A percentile compares a stretch with the other conserved stretches of the same genome.
Conservation (phyloP, 1,140 invertebrate genomes). For the Hyphantria cunea region DNA sequence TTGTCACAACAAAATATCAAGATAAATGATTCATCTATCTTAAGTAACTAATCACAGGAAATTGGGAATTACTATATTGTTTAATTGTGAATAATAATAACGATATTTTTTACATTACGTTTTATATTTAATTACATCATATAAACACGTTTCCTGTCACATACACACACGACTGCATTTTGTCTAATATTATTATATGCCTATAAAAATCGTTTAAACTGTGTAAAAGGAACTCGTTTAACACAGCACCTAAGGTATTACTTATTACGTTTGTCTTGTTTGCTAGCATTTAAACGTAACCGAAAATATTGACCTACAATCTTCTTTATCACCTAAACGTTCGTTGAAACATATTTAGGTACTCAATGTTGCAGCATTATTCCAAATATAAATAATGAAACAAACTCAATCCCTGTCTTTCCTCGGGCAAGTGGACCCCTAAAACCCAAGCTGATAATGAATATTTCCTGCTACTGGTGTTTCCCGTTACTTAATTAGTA, state of each 20-base stretch:
- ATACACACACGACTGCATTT: slow-evolving; percentile 21
- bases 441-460: slow-evolving; percentile 31
- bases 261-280: no score
- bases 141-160: slow-evolving; percentile 28
- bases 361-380: no score
- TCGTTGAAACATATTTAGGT: no score
- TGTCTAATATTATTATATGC: slow-evolving; percentile 5
- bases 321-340: no score
- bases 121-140: slow-evolving; percentile 18
- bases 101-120: slow-evolving; percentile 34
- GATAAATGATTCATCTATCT: slow-evolving; percentile 18
- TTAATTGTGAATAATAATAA: slow-evolving; percentile 30
- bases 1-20: slow-evolving; percentile 7
- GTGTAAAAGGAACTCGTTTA: no score
- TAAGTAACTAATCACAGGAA: slow-evolving; percentile 33
- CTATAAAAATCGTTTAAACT: slow-evolving; percentile 10
- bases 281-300: no score
- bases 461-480: slow-evolving; percentile 60
- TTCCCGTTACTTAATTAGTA: slow-evolving; percentile 62
- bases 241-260: no score
- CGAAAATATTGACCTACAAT: no score
- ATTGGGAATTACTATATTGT: slow-evolving; percentile 33
- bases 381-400: no score
- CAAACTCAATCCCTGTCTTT: slow-evolving; percentile 7
- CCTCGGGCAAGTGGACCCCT: slow-evolving; percentile 11